Evolutionary conservation across 2,797 vertebrate genomes (phyloP).

Genomic region (Epinephelus awoara): DNA sequence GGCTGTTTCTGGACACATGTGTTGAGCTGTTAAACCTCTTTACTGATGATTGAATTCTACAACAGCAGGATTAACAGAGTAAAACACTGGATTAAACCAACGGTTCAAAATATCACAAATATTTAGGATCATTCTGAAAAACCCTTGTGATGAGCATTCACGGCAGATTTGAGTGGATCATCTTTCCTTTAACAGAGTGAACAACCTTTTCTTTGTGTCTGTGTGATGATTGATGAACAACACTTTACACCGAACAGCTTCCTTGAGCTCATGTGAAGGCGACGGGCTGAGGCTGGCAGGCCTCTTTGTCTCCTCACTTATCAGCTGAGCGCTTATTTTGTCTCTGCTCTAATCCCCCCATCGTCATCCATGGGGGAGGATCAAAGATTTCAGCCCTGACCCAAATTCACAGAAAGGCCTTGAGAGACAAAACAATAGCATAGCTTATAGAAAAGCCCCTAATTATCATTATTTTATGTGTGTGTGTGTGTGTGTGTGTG

Average conservation of each 20-base stretch:
- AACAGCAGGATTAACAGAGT: slow-evolving; percentile 47
- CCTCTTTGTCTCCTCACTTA: slow-evolving; percentile 63
- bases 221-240: slow-evolving; percentile 39
- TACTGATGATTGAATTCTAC: slow-evolving; percentile 58
- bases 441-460: slow-evolving; percentile 60
- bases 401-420: slow-evolving; percentile 75
- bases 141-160: slow-evolving; percentile 27
- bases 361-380: slow-evolving; percentile 72
- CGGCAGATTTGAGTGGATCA: slow-evolving; percentile 65
- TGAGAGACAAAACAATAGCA: slow-evolving; percentile 74
- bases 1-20: slow-evolving; percentile 39
- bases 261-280: slow-evolving; percentile 44
- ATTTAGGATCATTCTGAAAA: slow-evolving; percentile 26
- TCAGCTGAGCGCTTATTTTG: slow-evolving; percentile 78
- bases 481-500: not conserved
- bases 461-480: slow-evolving; percentile 54
- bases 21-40: slow-evolving; percentile 57
- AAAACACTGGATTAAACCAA: slow-evolving; percentile 55
- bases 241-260: slow-evolving; percentile 37
- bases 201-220: slow-evolving; percentile 54
- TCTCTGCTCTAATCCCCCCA: slow-evolving; percentile 73
- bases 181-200: slow-evolving; percentile 30
- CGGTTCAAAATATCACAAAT: slow-evolving; percentile 26
- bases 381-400: slow-evolving; percentile 76
- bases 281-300: slow-evolving; percentile 49